Base-by-base conservation (phyloP, 2,113 vertebrate species). In the Gulo gulo region DNA sequence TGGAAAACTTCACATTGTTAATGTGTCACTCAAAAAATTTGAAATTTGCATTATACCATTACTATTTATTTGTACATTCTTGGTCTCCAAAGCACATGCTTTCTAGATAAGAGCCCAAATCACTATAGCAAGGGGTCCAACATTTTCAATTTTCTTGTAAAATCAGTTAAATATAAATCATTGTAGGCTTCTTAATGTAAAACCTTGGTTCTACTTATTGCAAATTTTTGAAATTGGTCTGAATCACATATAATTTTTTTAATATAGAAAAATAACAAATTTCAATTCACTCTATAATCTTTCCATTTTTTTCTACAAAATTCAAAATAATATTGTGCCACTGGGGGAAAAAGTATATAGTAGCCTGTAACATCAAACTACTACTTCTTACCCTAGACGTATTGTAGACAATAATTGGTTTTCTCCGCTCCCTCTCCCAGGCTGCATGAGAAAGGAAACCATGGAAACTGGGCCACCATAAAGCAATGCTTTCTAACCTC, bases 21-120 rank as follows among this genome's bases (percentile, higher is more conserved):
- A 96, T 24, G 9, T 96, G 94, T 96, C 98, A 97, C 96, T 97
- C 96, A 97, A 97, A 95, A 96, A 92, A 76, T 86, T 45, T 97
- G 79, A 98, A 97, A 98, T 97, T 98, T 97, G 94, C 95, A 79
- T 95, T 97, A 97, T 97, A 97, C 88, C 61, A 93, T 96, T 97
- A 97, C 96, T 98, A 97, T 97, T 98, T 98, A 97, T 98, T 98
- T 98, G 97, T 97, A 89, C 92, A 96, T 97, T 97, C 93, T 90
- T 93, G 91, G 79, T 95, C 92, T 97, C 80, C 47, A 76, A n/a
- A 80, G 80, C 76, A 94, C 80, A 82, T 63, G 65, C 90, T 88
- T 97, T 16, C 85, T 47, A 91, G 65, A 81, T 59, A 76, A 85
- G 76, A 91, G 21, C 23, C 78, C 88, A 97, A 88, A 63, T 94